Evolutionary conservation across 2,113 vertebrate genomes (phyloP), one percentile per base, ranked within the genome.

Genomic region (Apteryx mantelli): DNA sequence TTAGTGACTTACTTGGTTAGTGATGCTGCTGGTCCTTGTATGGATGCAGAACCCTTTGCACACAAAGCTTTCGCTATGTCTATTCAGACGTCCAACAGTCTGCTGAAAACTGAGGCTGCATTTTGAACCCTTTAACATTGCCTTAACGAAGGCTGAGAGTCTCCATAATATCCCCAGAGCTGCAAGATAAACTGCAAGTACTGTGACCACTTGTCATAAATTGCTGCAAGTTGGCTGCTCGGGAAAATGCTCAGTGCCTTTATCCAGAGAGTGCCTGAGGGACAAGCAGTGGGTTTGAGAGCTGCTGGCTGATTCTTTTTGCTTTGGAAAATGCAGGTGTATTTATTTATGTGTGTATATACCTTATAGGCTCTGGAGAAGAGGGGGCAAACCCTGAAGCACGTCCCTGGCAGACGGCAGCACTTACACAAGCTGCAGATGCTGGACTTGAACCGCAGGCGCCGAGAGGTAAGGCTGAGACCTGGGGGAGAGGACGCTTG

Each of bases 351-450:
- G 2, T 63, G 70, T 65, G 91, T 46, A 24, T 95, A 85, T 69
- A 85, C 95, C 69, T 78, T 2, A 2, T 61, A 97, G 98, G 97
- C 96, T 92, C 82, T 79, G 86, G 98, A 97, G 92, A 97, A 95
- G 77, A 97, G 88, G 69, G 93, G 68, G 20, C 94, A 95, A 34
- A 82, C 50, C 66, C 76, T 91, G 73, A 80, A 78, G 61, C 81
- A 94, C 30, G 77, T 84, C 46, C 82, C 96, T 53, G 96, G 97
- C 80, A 98, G 97, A 86, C 87, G 98, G 69, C 98, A 98, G 71
- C 98, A 99, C 96, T 91, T 98, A 50, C 98, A 98, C 88, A 98
- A 99, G 79, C 97, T 98, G 91, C 97, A 97, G 95, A 98, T 98
- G 97, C 89, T 98, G 84, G 98, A 98, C 73, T 88, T 98, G 91